Conservation (phyloP, 2,888 invertebrate species). For the Blera fallax region DNA sequence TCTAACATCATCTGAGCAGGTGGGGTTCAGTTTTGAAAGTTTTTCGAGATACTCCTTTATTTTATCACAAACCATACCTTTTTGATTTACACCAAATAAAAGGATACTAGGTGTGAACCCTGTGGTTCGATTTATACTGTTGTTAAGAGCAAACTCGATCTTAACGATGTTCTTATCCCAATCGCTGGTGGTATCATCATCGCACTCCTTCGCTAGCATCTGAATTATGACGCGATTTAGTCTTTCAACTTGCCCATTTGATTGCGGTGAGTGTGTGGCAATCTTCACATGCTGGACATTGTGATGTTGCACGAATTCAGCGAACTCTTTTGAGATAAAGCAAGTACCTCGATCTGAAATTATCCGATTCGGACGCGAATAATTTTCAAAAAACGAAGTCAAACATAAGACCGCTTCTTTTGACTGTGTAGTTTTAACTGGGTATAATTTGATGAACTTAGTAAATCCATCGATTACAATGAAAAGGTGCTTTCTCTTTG, state of each 20-base stretch:
- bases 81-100: constrained; percentile 35
- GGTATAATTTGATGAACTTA: constrained; percentile 77
- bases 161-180: constrained; percentile 50
- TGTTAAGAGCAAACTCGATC: constrained; percentile 74
- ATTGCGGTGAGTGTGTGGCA: constrained; percentile 32
- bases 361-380: constrained; percentile 75
- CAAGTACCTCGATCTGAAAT: constrained; percentile 77
- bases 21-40: not conserved
- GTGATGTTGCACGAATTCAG: constrained; percentile 57
- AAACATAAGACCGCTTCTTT: constrained; percentile 55
- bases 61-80: constrained; percentile 27
- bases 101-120: constrained; percentile 14
- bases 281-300: constrained; percentile 21
- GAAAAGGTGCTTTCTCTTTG: not conserved
- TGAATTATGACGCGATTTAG: constrained; percentile 12
- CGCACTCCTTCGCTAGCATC: constrained; percentile 43
- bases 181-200: not conserved
- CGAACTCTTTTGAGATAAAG: constrained; percentile 68
- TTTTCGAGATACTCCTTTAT: constrained; percentile 31
- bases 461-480: constrained; percentile 78
- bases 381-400: not conserved
- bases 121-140: constrained; percentile 73
- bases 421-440: constrained; percentile 69
- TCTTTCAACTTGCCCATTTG: constrained; percentile 43
- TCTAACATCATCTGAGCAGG: constrained; percentile 11